Base-by-base conservation (phyloP, 1,140 invertebrate species). In the Drosophila bipectinata region DNA sequence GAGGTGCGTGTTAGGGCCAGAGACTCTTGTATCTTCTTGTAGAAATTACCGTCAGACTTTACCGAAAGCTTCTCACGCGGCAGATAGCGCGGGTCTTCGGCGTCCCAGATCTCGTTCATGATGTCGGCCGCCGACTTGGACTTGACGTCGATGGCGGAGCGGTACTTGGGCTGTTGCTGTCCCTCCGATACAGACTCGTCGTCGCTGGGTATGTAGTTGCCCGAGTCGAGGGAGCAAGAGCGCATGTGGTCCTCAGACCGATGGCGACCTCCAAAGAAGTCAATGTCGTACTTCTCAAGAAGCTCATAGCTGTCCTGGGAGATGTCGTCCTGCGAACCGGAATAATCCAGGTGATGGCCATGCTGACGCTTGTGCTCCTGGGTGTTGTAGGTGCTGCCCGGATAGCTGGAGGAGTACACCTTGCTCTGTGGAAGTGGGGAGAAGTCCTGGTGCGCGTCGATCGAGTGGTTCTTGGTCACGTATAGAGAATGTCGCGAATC, bases 221-320 rank as follows among this genome's bases (percentile, higher is more conserved):
- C 94, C 2, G 95, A 95, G 89, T 95, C 95, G 26, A 95, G 91
- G 49, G 94, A 95, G 80, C 94, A 95, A 24, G 94, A 95, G 71
- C 94, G 93, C 45, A 93, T 93, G 69, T 93, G 92, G 26, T 92
- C 92, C 56, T 92, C 91, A 3, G 90, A 90, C 5, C 85, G 79
- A 4, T 79, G 72, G 18, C 85, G 85, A 24, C 81, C 84, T 60
- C 92, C 92, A 45, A 93, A 93, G 66, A 92, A 92, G 78, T 95
- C 94, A 85, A 94, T 94, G 75, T 95, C 94, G 67, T 94, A 94
- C 72, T 95, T 94, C 91, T 97, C 96, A 44, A 97, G 93, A 12
- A 97, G 91, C 84, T 98, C 97, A 91, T 97, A 98, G 72, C 96
- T 97, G 91, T 97, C 97, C 91, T 97, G 97, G 9, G 96, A 97